Percentiles rank a stretch among this genome's conserved stretches.
Evolutionary conservation across 1,140 invertebrate genomes (phyloP).

Genomic region (Cotesia vestalis): DNA sequence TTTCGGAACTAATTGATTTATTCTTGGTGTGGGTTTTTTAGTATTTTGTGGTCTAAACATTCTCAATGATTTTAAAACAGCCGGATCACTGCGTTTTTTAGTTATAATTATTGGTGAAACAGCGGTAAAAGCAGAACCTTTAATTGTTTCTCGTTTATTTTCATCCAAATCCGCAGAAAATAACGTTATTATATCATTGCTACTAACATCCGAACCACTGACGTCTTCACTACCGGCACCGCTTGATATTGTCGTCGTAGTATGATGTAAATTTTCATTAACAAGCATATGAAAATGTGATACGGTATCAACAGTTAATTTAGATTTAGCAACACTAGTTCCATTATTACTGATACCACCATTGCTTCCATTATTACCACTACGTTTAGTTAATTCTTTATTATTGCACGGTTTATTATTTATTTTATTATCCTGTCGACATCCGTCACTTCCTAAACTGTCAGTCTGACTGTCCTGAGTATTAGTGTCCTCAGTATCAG

Average conservation of each 20-base stretch:
- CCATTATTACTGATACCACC: too few relatives aligned
- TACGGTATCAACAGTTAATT: conserved; percentile 53
- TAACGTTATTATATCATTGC: conserved; percentile 60
- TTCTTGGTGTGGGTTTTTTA: conserved; percentile 53
- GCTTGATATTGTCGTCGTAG: conserved; percentile 20
- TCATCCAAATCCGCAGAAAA: conserved; percentile 63
- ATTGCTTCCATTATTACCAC: too few relatives aligned
- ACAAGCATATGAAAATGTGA: conserved; percentile 62
- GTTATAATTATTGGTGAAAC: conserved; percentile 58
- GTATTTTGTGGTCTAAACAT: conserved; percentile 66
- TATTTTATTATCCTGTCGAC: conserved; percentile 50
- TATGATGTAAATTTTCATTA: conserved; percentile 54
- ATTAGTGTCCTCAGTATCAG: conserved; percentile 62
- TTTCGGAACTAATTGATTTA: conserved; percentile 46
- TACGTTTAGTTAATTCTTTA: conserved; percentile 32
- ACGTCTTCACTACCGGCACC: conserved; percentile 46
- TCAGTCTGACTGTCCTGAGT: conserved; percentile 64
- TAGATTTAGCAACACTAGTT: conserved; percentile 53
- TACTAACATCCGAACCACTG: conserved; percentile 59
- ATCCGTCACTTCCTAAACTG: conserved; percentile 62
- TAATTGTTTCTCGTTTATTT: conserved; percentile 62
- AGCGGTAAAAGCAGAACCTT: conserved; percentile 57
- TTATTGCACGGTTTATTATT: conserved; percentile 43
- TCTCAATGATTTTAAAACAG: conserved; percentile 67
- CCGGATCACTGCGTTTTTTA: conserved; percentile 66